Percentiles rank a stretch among this genome's conserved stretches.
Conservation (phyloP, 37 sponge, comb jelly and placozoan genomes). For the Oscarella lobularis region DNA sequence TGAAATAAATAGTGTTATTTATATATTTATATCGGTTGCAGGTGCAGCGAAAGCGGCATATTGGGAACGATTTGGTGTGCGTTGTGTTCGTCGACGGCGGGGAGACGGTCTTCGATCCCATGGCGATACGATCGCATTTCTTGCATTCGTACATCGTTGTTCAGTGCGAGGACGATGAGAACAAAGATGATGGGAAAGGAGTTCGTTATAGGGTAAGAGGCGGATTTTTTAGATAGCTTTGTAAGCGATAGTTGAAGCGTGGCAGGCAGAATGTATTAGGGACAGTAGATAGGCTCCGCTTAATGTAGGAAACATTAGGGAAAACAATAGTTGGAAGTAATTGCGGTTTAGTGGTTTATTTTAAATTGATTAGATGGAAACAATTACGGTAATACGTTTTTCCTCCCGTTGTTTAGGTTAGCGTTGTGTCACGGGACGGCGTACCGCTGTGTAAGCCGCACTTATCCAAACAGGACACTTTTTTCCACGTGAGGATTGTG, state of each 20-base stretch:
- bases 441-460: slow-evolving; percentile 10
- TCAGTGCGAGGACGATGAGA: slow-evolving; percentile 12
- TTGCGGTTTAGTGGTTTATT: no score
- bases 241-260: no score
- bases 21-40: no score
- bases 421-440: slow-evolving; percentile 23
- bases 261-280: no score
- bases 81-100: slow-evolving; percentile 83
- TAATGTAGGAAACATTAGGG: no score
- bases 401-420: slow-evolving; percentile 47
- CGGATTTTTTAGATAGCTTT: no score
- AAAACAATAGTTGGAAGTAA: no score
- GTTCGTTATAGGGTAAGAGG: slow-evolving; percentile 30
- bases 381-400: no score
- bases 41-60: slow-evolving; percentile 89
- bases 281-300: no score
- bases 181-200: not conserved
- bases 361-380: no score
- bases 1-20: no score
- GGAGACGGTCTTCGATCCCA: slow-evolving; percentile 69
- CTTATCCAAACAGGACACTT: not conserved
- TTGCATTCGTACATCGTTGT: slow-evolving; percentile 90
- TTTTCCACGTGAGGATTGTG: not conserved
- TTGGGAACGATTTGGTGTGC: slow-evolving; percentile 91
- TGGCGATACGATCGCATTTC: slow-evolving; percentile 83